A percentile compares a stretch with the other conserved stretches of the same genome.
Evolutionary conservation across 2,797 vertebrate genomes (phyloP).

Genomic region (Microhierax caerulescens): DNA sequence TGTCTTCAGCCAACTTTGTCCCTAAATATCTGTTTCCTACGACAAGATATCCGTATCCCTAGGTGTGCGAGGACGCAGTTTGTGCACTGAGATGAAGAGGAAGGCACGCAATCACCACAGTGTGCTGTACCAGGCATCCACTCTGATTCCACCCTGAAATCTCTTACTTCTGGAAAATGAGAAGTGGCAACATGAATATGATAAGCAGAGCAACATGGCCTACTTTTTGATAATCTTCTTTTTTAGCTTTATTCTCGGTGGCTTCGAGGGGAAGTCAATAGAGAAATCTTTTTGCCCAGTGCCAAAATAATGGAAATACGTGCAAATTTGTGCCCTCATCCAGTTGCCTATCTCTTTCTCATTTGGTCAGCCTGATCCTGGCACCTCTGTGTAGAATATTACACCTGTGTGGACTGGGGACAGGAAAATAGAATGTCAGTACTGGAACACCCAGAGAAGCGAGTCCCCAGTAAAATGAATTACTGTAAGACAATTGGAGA

Average conservation of each 20-base stretch:
- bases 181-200: constrained; percentile 14
- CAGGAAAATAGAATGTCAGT: background rate
- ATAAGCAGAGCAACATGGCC: constrained; percentile 17
- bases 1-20: background rate
- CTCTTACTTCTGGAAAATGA: constrained; percentile 4
- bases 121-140: background rate
- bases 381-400: background rate
- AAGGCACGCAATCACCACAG: background rate
- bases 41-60: background rate
- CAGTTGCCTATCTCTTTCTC: background rate
- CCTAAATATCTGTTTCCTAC: background rate
- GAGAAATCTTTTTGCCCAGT: background rate
- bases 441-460: background rate
- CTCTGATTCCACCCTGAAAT: background rate
- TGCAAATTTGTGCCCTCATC: background rate
- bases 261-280: background rate
- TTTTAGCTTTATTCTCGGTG: background rate
- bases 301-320: background rate
- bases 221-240: constrained; percentile 39
- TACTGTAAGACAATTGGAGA: background rate
- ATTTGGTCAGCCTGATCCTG: background rate
- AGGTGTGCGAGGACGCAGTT: background rate
- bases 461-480: background rate
- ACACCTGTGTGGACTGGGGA: background rate
- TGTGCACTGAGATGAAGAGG: background rate